Evolutionary conservation across 2,113 vertebrate species (phyloP), one percentile per base, ranked within the genome.

Genomic region (Lanius collurio): DNA sequence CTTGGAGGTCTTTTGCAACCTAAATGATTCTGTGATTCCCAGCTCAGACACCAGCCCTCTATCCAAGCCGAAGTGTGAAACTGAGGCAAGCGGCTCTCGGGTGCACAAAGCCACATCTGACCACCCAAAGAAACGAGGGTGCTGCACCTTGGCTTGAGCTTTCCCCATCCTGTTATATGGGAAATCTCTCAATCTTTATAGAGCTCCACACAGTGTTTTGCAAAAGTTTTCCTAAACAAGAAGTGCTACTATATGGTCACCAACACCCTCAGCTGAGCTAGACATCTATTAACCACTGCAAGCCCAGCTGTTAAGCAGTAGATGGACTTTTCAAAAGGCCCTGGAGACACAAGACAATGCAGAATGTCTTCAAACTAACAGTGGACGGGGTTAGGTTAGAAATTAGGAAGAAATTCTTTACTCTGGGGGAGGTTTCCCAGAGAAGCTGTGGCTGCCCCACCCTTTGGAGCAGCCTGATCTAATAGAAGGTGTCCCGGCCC

Each of bases 121-220:
- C 3, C 42, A 63, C 3, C 2, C 35, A 59, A 24, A 21, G 18
- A 33, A 82, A 50, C 0, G 0, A 49, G 62, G 39, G 37, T 5
- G 17, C 35, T 35, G 21, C 33, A 55, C 15, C 13, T 35, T 47
- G 20, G 19, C 37, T 71, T 46, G 20, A 67, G 39, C 35, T 41
- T 24, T 56, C 13, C 35, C 23, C 39, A 27, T 28, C 13, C 22
- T 44, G 4, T 13, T 23, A 9, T 4, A 22, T 8, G 18, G 64
- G 35, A n/a, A 22, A 15, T 39, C 24, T 81, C 44, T 27, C 19
- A 16, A 2, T 9, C 12, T 59, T 64, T 42, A 8, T 5, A 14
- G 2, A 46, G 23, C 23, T 15, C 20, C n/a, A 19, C 7, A 6
- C 12, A 31, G 20, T 0, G 1, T 31, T 85, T 41, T n/a, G 20